These are phyloP conservation scores for Lithophane semibrunnea DNA, from an alignment of 2,888 invertebrate genomes.

Conservation along the genomic window DNA sequence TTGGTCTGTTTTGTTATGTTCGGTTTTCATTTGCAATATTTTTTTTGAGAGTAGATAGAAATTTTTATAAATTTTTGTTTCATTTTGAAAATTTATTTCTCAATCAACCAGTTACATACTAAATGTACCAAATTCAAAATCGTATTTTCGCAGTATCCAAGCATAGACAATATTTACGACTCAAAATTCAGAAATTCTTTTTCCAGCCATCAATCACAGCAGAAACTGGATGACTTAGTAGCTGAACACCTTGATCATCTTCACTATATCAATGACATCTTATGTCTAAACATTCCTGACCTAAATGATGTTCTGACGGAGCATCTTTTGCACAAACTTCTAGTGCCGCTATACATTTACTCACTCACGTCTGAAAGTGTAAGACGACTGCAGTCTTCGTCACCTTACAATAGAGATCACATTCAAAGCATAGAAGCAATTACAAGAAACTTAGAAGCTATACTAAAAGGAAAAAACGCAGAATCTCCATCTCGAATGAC, in stretches of 20 bases:
- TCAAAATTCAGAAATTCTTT: conserved; percentile 62
- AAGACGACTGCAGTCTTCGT: conserved; percentile 75
- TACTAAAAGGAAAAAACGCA: conserved; percentile 90
- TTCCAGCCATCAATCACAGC: conserved; percentile 96
- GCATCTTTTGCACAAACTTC: conserved; percentile 97
- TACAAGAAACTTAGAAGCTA: conserved; percentile 92
- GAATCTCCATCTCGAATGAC: conserved; percentile 86
- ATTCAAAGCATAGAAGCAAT: conserved; percentile 91
- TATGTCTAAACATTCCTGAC: conserved; percentile 97
- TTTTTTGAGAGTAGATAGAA: background rate
- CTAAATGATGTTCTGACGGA: conserved; percentile 98
- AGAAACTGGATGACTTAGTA: conserved; percentile 97
- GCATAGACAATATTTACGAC: conserved; percentile 53
- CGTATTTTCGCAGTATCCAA: conserved; percentile 35
- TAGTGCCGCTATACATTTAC: conserved; percentile 98
- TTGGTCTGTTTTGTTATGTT: conserved; percentile 60
- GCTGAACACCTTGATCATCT: conserved; percentile 99
- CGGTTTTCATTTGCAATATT: conserved; percentile 36
- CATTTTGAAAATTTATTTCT: background rate
- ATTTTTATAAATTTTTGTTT: background rate
- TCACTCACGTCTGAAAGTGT: conserved; percentile 92
- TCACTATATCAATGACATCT: conserved; percentile 99
- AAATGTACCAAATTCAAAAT: conserved; percentile 63
- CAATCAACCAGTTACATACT: conserved; percentile 49
- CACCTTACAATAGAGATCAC: conserved; percentile 85